These are phyloP conservation scores for Patella depressa DNA, from an alignment of 2,888 invertebrate genomes.

Conservation along the genomic window DNA sequence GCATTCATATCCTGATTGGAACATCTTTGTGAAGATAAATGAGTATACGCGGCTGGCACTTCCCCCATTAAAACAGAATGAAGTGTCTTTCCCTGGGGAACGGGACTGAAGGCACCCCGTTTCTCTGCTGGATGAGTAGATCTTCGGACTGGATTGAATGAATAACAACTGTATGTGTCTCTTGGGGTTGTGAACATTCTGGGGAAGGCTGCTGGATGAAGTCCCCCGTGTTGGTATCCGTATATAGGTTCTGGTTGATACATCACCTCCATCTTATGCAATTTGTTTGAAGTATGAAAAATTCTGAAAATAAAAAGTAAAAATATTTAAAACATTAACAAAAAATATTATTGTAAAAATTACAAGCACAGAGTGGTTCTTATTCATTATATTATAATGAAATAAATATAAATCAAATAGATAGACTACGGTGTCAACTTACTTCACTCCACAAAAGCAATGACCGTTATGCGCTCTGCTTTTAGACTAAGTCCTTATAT, in stretches of 20 bases:
- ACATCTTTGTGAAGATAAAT: conserved; percentile 38
- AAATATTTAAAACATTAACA: too few species aligned
- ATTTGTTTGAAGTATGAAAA: too few species aligned
- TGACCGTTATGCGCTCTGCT: too few species aligned
- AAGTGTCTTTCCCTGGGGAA: conserved; percentile 37
- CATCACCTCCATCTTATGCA: conserved; percentile 38
- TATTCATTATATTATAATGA: too few species aligned
- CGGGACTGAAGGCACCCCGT: conserved; percentile 1
- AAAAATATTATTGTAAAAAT: too few species aligned
- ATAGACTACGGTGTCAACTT: too few species aligned
- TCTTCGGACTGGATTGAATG: conserved; percentile 32
- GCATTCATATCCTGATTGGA: conserved; percentile 24
- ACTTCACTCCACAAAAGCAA: too few species aligned
- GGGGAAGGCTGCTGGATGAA: conserved; percentile 18
- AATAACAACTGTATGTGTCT: conserved; percentile 38
- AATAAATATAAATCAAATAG: too few species aligned
- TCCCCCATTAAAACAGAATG: conserved; percentile 60
- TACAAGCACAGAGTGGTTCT: too few species aligned
- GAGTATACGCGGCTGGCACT: conserved; percentile 58
- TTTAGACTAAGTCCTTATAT: too few species aligned
- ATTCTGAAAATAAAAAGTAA: too few species aligned
- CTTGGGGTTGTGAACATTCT: conserved; percentile 30
- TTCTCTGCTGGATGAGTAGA: conserved; percentile 20
- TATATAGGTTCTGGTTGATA: conserved; percentile 31
- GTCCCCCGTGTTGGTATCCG: conserved; percentile 18